Conservation (phyloP, 30 jellyfish, hydroid and myxozoan genomes). For the Euphysa ruthae region DNA sequence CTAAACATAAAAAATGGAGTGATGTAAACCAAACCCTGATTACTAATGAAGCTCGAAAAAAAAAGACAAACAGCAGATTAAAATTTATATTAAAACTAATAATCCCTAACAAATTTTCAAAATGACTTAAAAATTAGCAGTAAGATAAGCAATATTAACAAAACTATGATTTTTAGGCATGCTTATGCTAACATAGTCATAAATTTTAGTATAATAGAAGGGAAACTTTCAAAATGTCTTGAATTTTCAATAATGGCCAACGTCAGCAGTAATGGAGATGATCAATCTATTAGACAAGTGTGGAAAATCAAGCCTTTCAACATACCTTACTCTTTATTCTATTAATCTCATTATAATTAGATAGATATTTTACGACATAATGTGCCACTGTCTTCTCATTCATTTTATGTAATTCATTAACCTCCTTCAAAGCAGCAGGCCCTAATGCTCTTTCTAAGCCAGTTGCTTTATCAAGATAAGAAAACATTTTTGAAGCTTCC, state of each 20-base stretch:
- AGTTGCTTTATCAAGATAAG: constrained; percentile 18
- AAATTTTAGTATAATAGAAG: too few species aligned
- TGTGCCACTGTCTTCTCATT: constrained; percentile 44
- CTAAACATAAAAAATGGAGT: constrained; percentile 6
- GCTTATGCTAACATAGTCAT: too few species aligned
- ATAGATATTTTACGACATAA: constrained; percentile 42
- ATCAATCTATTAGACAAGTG: too few species aligned
- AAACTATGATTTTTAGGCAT: too few species aligned
- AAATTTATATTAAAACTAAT: background rate
- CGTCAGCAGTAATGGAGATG: too few species aligned
- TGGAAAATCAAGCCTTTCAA: too few species aligned
- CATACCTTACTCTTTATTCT: constrained; percentile 48
- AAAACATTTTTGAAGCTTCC: constrained; percentile 10
- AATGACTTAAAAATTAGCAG: too few species aligned
- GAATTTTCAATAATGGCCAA: too few species aligned
- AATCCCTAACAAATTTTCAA: background rate
- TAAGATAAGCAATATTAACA: too few species aligned
- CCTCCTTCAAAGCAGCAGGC: constrained; percentile 4
- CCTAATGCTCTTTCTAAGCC: constrained; percentile 1
- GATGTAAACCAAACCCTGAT: background rate
- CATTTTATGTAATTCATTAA: background rate
- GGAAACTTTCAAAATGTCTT: too few species aligned
- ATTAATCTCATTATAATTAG: constrained; percentile 32
- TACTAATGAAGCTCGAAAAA: background rate
- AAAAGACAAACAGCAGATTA: background rate